phyloP scores from a whole-genome alignment of 2,113 vertebrate species.

The Stictonetta naevosa region DNA sequence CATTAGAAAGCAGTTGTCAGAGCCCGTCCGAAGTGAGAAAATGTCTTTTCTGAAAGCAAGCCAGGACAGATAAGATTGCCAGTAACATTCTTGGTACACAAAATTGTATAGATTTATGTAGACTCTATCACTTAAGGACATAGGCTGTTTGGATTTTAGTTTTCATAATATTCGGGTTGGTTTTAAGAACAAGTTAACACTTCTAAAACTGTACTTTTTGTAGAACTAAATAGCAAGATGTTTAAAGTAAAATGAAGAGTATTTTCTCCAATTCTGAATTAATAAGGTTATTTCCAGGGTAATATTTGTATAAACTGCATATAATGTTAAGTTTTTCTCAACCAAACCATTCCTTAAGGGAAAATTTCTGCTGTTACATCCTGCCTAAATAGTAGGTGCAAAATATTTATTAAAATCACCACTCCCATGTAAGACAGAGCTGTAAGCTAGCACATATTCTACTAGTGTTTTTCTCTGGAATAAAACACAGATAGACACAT shows the following conservation, averaged over 20 bases:
- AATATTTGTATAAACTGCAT: not conserved
- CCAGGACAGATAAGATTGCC: not conserved
- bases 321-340: not conserved
- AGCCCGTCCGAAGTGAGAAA: not conserved
- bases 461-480: not conserved
- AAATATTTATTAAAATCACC: not conserved
- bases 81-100: not conserved
- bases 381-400: not conserved
- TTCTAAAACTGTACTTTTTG: not conserved
- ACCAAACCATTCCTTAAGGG: not conserved
- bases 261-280: slow-evolving; percentile 32
- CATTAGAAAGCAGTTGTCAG: not conserved
- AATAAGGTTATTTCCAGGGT: not conserved
- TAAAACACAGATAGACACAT: not conserved
- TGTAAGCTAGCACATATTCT: not conserved
- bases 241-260: not conserved
- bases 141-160: not conserved
- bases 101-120: not conserved
- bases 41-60: not conserved
- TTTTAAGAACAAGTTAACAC: not conserved
- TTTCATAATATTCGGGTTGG: not conserved
- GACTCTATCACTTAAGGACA: not conserved
- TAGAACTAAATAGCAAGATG: not conserved
- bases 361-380: not conserved
- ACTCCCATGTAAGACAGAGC: not conserved